Evolutionary conservation across 2,888 invertebrate species (phyloP).

Genomic region (Eucriotettix oculatus): DNA sequence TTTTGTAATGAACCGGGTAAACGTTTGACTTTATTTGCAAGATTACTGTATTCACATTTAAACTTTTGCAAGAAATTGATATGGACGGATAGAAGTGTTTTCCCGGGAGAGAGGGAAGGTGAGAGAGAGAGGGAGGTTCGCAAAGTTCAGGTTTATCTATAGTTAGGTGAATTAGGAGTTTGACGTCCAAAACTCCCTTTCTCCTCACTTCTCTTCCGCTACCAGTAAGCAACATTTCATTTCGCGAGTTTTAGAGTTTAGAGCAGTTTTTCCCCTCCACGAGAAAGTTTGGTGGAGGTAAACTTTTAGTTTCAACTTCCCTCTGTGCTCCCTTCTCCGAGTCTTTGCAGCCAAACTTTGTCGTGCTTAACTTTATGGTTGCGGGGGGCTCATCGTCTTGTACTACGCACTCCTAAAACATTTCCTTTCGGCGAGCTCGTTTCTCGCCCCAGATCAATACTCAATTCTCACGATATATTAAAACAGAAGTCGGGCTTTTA

Average conservation of each 20-base stretch:
- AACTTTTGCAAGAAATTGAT: too few relatives aligned
- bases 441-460: constrained; percentile 1
- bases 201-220: not conserved
- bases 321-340: constrained; percentile 1
- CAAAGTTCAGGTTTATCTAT: constrained; percentile 6
- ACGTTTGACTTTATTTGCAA: too few relatives aligned
- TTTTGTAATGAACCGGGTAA: too few relatives aligned
- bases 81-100: not conserved
- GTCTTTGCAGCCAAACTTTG: constrained; percentile 7
- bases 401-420: not conserved
- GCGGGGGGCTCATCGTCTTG: not conserved
- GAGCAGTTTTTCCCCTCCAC: constrained; percentile 12
- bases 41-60: too few relatives aligned
- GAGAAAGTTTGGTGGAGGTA: constrained; percentile 19
- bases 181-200: not conserved
- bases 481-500: too few relatives aligned
- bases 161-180: constrained; percentile 7
- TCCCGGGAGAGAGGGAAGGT: constrained; percentile 1
- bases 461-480: too few relatives aligned
- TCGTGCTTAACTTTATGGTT: constrained; percentile 11
- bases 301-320: constrained; percentile 14
- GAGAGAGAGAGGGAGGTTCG: not conserved
- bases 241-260: constrained; percentile 12
- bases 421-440: not conserved
- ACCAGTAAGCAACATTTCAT: constrained; percentile 13